phyloP scores from a whole-genome alignment of 2,888 invertebrate species.

The Agrotis clavis region DNA sequence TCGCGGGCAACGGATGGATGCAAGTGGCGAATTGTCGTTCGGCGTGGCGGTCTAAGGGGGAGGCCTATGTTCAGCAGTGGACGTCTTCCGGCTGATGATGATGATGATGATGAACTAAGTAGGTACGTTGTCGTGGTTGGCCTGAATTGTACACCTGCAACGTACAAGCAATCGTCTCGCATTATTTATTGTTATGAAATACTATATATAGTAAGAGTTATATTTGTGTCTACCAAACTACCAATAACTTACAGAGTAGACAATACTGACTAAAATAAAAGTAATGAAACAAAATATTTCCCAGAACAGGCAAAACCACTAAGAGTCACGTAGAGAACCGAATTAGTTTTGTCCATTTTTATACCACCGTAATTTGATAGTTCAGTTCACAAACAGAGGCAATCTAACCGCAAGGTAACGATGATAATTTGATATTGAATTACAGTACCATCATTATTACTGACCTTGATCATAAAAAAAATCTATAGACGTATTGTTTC shows the following conservation, averaged over 20 bases:
- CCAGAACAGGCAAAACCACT: not conserved
- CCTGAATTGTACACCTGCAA: conserved; percentile 12
- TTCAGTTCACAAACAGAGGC: conserved; percentile 31
- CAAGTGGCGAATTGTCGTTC: too few species aligned
- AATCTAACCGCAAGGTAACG: conserved; percentile 42
- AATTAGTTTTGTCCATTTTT: conserved; percentile 18
- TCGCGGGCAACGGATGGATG: too few species aligned
- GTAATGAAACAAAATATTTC: not conserved
- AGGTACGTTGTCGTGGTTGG: not conserved
- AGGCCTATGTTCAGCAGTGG: too few species aligned
- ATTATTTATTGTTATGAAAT: conserved; percentile 29
- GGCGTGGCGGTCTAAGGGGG: too few species aligned
- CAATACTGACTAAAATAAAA: not conserved
- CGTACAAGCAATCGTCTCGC: conserved; percentile 16
- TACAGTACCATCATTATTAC: conserved; percentile 34
- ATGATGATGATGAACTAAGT: too few species aligned
- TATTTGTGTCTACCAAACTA: not conserved
- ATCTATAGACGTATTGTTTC: conserved; percentile 12
- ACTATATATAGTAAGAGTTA: not conserved
- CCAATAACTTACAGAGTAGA: not conserved
- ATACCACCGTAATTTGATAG: conserved; percentile 47
- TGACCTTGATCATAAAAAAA: conserved; percentile 25
- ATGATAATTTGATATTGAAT: conserved; percentile 45
- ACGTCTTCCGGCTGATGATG: too few species aligned
- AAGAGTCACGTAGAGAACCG: conserved; percentile 9